phyloP scores from a whole-genome alignment of 2,888 invertebrate species.

The Cheilosia soror region DNA sequence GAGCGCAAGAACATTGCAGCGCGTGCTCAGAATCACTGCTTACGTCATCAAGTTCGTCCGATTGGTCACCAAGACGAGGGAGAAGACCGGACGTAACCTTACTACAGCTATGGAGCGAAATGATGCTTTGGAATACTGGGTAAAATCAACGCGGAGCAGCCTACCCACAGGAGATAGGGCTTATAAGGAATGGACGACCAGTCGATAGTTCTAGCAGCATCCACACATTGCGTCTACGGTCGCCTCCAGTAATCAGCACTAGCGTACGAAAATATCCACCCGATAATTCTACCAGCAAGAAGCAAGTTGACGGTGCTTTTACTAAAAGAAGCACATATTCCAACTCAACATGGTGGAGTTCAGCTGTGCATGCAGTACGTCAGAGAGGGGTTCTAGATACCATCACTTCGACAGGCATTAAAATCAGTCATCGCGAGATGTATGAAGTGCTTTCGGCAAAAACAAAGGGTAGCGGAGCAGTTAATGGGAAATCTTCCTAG shows the following conservation, averaged over 20 bases:
- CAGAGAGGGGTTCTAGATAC: conserved; percentile 25
- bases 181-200: neutral
- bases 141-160: neutral
- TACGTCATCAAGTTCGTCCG: neutral
- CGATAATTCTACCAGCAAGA: conserved; percentile 13
- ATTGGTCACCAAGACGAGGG: neutral
- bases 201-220: conserved; percentile 14
- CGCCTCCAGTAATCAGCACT: conserved; percentile 1
- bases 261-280: conserved; percentile 16
- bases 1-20: conserved; percentile 12
- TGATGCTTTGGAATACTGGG: conserved; percentile 6
- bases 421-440: neutral
- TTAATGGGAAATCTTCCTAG: conserved; percentile 17
- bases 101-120: conserved; percentile 1
- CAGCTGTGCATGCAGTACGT: conserved; percentile 27
- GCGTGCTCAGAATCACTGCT: neutral
- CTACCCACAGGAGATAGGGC: neutral
- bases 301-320: conserved; percentile 20
- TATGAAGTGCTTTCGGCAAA: conserved; percentile 25
- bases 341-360: conserved; percentile 19
- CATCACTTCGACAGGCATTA: conserved; percentile 1
- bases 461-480: conserved; percentile 8
- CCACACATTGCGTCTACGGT: neutral
- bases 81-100: neutral
- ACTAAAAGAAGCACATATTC: conserved; percentile 13